Base-by-base conservation (phyloP, 2,797 vertebrate species). In the Glossophaga mutica region DNA sequence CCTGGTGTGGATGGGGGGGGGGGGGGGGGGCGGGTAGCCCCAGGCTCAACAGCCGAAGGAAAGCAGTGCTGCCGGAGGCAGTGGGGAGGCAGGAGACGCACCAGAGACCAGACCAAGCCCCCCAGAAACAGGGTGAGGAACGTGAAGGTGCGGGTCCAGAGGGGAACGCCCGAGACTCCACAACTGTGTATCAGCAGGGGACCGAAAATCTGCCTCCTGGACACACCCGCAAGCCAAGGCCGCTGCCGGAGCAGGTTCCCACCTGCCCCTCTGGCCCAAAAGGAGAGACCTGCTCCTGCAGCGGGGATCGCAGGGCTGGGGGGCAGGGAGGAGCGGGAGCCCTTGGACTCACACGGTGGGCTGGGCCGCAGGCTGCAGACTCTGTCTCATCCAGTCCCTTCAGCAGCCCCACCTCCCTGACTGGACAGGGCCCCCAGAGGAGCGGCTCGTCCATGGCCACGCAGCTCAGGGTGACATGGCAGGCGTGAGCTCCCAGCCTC, bases 391-490 rank as follows among this genome's bases (percentile, higher is more conserved):
- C 37, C 1, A 2, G 59, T 39, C 37, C 48, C 11, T 9, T 5
- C 0, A 2, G 67, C 87, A 1, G 22, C 39, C 73, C 77, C 5
- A 16, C 48, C 87, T 37, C 83, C 48, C 2, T 0, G 14, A 39
- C 0, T 0, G 0, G 55, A 24, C 4, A n/a, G 68, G n/a, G 11
- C 29, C 0, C 6, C 0, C 0, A 24, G 42, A 52, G 46, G 62
- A 5, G 39, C 1, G 9, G 19, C 24, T 39, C 5, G 19, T 14
- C 7, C 2, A 4, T 9, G 42, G 67, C 2, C 39, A 9, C 9
- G 1, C 1, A 9, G 50, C 15, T 26, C 68, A n/a, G 55, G 52
- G 2, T 12, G 67, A 70, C 6, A 34, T 29, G 34, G 46, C n/a
- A 6, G 3, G 14, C 2, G 12, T 8, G 16, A 26, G 37, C 46